Evolutionary conservation across 2,888 invertebrate species (phyloP).

Genomic region (Nezara viridula): DNA sequence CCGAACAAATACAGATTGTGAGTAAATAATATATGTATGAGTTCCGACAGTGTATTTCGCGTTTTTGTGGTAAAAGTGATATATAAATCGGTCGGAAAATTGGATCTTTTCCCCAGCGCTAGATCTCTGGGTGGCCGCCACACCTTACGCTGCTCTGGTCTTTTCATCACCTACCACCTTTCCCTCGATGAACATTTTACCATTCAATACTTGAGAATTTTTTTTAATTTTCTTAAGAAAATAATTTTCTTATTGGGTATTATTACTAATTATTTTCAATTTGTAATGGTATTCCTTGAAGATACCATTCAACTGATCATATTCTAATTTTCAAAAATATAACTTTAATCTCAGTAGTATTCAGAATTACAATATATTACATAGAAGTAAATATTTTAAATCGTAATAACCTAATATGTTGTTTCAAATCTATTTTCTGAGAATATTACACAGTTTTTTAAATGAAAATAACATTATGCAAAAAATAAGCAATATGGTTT

Average conservation of each 20-base stretch:
- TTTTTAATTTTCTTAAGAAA: too few relatives aligned
- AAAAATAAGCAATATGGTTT: too few relatives aligned
- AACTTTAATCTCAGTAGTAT: too few relatives aligned
- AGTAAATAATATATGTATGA: background rate
- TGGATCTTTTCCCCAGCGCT: background rate
- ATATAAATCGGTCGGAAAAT: constrained; percentile 31
- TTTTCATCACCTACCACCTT: background rate
- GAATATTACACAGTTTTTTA: too few relatives aligned
- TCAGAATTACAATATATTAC: background rate
- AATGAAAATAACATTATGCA: too few relatives aligned
- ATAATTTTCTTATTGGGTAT: too few relatives aligned
- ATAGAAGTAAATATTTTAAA: background rate
- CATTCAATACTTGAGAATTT: background rate
- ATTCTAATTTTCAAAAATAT: background rate
- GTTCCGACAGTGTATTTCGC: background rate
- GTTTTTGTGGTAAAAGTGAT: constrained; percentile 5
- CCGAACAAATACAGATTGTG: background rate
- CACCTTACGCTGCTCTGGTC: background rate
- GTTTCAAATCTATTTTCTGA: too few relatives aligned
- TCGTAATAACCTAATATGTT: background rate
- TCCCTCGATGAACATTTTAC: background rate
- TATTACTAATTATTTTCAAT: too few relatives aligned
- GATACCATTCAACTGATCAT: background rate
- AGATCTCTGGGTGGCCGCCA: background rate
- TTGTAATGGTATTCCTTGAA: background rate